These are phyloP conservation scores for Cantharis nigra DNA, from an alignment of 2,888 invertebrate species.

Conservation along the genomic window DNA sequence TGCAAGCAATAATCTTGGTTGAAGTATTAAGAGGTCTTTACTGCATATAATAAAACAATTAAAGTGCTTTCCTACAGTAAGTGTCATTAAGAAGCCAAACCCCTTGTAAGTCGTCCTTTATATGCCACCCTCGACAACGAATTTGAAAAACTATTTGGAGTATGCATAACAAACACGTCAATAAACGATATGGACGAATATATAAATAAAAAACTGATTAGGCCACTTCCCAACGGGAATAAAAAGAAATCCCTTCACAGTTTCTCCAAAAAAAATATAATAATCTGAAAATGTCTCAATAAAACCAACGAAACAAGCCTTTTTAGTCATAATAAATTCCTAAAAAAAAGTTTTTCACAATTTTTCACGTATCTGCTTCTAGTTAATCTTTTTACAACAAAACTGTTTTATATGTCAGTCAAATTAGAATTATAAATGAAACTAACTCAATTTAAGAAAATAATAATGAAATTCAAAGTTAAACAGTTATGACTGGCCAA, in stretches of 20 bases:
- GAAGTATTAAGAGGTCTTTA: background rate
- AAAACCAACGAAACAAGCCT: no score
- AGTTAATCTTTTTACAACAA: no score
- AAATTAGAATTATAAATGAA: no score
- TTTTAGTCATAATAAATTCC: no score
- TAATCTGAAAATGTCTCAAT: no score
- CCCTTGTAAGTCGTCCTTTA: background rate
- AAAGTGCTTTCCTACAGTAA: background rate
- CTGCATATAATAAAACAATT: background rate
- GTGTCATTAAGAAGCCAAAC: background rate
- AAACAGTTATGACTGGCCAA: no score
- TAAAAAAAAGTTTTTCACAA: no score
- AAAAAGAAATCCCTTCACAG: background rate
- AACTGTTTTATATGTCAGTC: no score
- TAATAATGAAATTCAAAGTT: no score
- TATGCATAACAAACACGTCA: background rate
- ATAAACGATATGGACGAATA: background rate
- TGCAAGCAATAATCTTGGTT: background rate
- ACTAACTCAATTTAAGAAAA: no score
- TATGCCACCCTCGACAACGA: background rate
- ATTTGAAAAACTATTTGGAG: background rate
- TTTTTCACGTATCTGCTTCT: no score
- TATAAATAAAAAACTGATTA: background rate
- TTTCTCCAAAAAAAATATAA: no score
- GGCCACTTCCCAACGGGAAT: background rate